Percentiles rank a stretch among this genome's conserved stretches.
phyloP scores from a whole-genome alignment of 2,113 vertebrate species.

The Pavo muticus region DNA sequence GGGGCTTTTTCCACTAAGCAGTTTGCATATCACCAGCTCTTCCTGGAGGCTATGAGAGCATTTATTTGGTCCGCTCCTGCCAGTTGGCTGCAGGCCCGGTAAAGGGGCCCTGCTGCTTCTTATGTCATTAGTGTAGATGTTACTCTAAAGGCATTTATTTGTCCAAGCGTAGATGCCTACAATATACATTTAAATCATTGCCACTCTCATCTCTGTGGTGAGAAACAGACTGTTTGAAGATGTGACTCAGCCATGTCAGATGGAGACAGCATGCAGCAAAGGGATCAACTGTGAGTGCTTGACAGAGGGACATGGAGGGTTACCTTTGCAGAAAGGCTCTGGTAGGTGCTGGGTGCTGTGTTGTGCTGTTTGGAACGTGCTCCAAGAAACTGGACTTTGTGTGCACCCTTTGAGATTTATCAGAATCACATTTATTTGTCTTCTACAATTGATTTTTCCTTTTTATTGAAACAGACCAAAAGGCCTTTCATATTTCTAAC shows the following conservation, averaged over 20 bases:
- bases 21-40: accelerated
- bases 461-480: neutral
- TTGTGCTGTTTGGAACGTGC: neutral
- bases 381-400: neutral
- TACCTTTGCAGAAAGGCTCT: neutral
- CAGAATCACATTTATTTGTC: neutral
- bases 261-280: neutral
- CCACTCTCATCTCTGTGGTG: neutral
- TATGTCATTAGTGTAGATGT: neutral
- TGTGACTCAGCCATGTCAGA: neutral
- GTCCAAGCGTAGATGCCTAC: neutral
- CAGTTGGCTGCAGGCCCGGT: neutral
- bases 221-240: neutral
- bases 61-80: neutral
- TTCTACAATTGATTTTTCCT: neutral
- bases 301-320: neutral
- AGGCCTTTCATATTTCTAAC: neutral
- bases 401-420: neutral
- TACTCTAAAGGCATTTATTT: neutral
- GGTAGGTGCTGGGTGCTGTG: neutral
- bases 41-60: neutral
- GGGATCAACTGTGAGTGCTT: neutral
- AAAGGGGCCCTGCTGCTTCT: neutral
- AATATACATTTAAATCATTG: neutral
- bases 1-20: neutral